phyloP scores from a whole-genome alignment of 2,888 invertebrate genomes.

The Tenthredo amoena region DNA sequence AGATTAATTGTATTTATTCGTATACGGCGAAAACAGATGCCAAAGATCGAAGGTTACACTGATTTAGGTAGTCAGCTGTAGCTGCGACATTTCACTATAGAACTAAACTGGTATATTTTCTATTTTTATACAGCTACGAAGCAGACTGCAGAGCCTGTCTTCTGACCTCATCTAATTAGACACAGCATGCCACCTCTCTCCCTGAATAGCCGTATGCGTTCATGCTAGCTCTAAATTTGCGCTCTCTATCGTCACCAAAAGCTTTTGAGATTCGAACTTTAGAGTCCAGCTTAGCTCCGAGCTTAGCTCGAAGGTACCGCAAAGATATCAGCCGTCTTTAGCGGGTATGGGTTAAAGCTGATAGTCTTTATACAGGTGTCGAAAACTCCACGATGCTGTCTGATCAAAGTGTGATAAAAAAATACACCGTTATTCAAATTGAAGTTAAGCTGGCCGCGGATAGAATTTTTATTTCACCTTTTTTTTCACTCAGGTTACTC shows the following conservation, averaged over 20 bases:
- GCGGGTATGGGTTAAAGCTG: neutral
- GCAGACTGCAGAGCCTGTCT: neutral
- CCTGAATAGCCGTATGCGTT: slow-evolving; percentile 12
- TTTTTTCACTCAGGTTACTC: neutral
- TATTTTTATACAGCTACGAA: slow-evolving; percentile 21
- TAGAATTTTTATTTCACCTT: slow-evolving; percentile 4
- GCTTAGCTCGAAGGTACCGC: slow-evolving; percentile 16
- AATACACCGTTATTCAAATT: slow-evolving; percentile 9
- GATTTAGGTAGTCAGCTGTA: neutral
- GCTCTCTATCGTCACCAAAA: slow-evolving; percentile 39
- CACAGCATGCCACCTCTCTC: slow-evolving; percentile 31
- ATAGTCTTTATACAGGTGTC: slow-evolving; percentile 16
- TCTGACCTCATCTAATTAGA: slow-evolving; percentile 49
- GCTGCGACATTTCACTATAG: neutral
- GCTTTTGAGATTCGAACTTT: slow-evolving; percentile 33
- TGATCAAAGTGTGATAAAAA: neutral
- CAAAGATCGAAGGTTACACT: slow-evolving; percentile 15
- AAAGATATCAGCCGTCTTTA: slow-evolving; percentile 13
- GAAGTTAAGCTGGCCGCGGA: neutral
- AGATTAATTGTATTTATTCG: slow-evolving; percentile 25
- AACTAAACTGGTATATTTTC: slow-evolving; percentile 32
- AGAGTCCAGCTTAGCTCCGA: slow-evolving; percentile 28
- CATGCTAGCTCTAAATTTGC: slow-evolving; percentile 6
- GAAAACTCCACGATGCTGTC: neutral
- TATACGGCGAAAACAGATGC: neutral